Base-by-base conservation (phyloP, 2,113 vertebrate species). In the Paratilapia polleni region DNA sequence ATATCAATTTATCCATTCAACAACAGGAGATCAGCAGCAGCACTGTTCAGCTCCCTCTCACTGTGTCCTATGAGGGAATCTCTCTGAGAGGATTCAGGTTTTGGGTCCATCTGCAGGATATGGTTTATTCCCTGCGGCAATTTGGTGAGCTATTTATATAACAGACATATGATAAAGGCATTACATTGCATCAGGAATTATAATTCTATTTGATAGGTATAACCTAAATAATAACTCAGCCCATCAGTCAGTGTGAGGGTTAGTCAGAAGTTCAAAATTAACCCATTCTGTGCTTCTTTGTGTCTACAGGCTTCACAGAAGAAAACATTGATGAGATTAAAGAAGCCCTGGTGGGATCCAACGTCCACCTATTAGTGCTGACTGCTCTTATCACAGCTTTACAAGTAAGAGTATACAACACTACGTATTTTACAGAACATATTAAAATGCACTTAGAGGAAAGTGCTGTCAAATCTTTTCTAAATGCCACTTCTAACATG, bases 41-140 rank as follows among this genome's bases (percentile, higher is more conserved):
- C 74, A 97, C 96, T 15, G 91, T 94, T 6, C 95, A 97, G 68
- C 96, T 99, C 58, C 98, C 98, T 24, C 97, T 99, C 60, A 98
- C 97, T 2, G 95, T 99, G 85, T 96, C 96, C 4, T 99, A 99
- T 6, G 97, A 98, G 88, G 97, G 96, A 85, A 97, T 98, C 93
- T 98, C 98, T 2, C 93, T 99, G 77, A 97, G 97, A 75, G 96
- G 96, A 47, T 97, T 99, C 70, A 91, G 98, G 80, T 97, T 99
- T 92, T 99, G 97, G 98, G 97, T 98, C 86, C 98, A 99, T 83
- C 97, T 99, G 90, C 98, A 99, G 93, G 98, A 99, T 47, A 97
- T 98, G 8, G 97, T 99, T 49, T 97, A 96, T 79, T 98, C 98
- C 4, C 95, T 99, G 17, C 96, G 97, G 86, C 98, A 98, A 76